These are phyloP conservation scores for Drosophila littoralis DNA, from an alignment of 1,140 invertebrate species.

Conservation along the genomic window DNA sequence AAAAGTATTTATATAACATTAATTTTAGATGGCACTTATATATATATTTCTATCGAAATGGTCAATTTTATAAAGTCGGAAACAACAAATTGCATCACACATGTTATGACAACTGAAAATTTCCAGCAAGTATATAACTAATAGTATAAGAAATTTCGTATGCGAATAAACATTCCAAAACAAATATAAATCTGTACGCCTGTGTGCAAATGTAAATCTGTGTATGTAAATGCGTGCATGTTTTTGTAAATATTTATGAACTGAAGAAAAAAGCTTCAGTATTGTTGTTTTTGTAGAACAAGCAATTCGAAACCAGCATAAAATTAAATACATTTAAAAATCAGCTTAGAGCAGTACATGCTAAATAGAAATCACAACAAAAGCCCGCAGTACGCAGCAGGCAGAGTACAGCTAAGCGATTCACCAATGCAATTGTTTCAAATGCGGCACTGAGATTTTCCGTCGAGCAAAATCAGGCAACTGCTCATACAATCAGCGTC, in stretches of 20 bases:
- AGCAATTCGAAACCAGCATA: slow-evolving; percentile 11
- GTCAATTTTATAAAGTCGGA: background rate
- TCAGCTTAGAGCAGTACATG: slow-evolving; percentile 9
- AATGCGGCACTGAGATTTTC: slow-evolving; percentile 5
- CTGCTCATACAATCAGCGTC: slow-evolving; percentile 24
- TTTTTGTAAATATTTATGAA: slow-evolving; percentile 23
- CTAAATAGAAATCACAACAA: slow-evolving; percentile 1
- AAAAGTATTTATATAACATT: too few species aligned
- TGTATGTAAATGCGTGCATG: background rate
- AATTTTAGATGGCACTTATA: background rate
- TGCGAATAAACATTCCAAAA: background rate
- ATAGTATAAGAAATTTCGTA: background rate
- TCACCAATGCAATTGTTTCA: slow-evolving; percentile 28
- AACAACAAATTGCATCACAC: background rate
- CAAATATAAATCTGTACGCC: background rate
- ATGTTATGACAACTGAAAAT: background rate
- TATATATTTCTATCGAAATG: background rate
- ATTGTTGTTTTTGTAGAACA: background rate
- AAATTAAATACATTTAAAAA: slow-evolving; percentile 22
- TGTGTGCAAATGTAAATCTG: slow-evolving; percentile 15
- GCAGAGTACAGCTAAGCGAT: background rate
- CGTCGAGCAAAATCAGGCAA: slow-evolving; percentile 4
- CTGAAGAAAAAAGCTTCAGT: slow-evolving; percentile 1
- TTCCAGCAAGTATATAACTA: background rate
- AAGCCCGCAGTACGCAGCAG: background rate